Percentiles rank a stretch among this genome's conserved stretches.
phyloP scores from a whole-genome alignment of 2,888 invertebrate species.

The Cybosia mesomella region DNA sequence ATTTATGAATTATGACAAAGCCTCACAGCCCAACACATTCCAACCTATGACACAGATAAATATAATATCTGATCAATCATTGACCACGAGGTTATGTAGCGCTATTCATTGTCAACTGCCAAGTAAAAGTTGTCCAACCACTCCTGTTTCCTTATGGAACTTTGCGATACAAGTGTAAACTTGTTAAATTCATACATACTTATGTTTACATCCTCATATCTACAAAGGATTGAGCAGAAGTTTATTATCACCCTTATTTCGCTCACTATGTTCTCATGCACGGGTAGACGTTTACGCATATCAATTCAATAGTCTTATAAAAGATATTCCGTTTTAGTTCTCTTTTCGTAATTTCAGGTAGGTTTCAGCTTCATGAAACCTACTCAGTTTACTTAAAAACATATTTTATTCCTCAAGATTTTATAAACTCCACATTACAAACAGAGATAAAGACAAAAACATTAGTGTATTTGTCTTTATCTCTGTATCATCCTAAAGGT shows the following conservation, averaged over 20 bases:
- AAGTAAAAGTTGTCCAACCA: constrained; percentile 68
- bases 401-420: too few relatives aligned
- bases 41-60: constrained; percentile 22
- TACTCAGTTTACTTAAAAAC: too few relatives aligned
- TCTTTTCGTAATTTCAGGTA: too few relatives aligned
- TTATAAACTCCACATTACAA: too few relatives aligned
- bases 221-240: background rate
- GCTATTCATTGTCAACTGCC: constrained; percentile 65
- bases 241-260: background rate
- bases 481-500: too few relatives aligned
- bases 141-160: constrained; percentile 45
- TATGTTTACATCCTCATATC: background rate
- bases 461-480: too few relatives aligned
- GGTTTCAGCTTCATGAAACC: too few relatives aligned
- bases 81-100: constrained; percentile 59
- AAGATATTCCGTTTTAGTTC: too few relatives aligned
- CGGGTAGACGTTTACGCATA: too few relatives aligned
- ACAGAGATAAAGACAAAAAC: too few relatives aligned
- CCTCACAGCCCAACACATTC: constrained; percentile 28
- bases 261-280: too few relatives aligned
- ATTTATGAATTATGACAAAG: background rate
- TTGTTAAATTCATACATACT: background rate
- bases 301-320: too few relatives aligned
- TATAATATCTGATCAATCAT: constrained; percentile 39
- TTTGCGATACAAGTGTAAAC: constrained; percentile 29